These are phyloP conservation scores for Scalopus aquaticus DNA, from an alignment of 2,113 vertebrate species.

Conservation along the genomic window DNA sequence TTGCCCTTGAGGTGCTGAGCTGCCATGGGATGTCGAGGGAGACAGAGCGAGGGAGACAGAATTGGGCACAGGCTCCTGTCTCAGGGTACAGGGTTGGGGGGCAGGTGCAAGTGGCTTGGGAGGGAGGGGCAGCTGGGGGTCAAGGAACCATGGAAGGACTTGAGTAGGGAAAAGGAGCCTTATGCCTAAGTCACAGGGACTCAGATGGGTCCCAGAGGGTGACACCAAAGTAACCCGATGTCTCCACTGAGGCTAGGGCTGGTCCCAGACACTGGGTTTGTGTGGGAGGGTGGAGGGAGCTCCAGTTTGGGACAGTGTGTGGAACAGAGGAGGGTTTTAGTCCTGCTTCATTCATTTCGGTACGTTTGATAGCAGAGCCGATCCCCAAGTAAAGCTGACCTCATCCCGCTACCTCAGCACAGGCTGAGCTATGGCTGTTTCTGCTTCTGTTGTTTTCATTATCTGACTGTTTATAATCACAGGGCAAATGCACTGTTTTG, in stretches of 20 bases:
- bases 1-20: accelerated
- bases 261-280: neutral
- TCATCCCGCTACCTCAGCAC: neutral
- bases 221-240: neutral
- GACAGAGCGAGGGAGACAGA: neutral
- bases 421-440: neutral
- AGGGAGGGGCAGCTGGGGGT: neutral
- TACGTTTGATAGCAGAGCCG: neutral
- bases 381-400: neutral
- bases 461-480: neutral
- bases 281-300: neutral
- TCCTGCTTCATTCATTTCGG: neutral
- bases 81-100: neutral
- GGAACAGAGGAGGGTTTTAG: too few species aligned
- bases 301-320: too few species aligned
- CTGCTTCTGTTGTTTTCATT: neutral
- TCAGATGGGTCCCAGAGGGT: too few species aligned
- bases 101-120: neutral
- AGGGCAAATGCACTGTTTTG: neutral
- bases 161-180: neutral
- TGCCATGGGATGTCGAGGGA: neutral
- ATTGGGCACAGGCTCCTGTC: neutral
- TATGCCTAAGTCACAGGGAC: neutral
- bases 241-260: neutral
- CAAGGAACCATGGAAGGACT: neutral